Evolutionary conservation across 2,888 invertebrate species (phyloP), one percentile per base, ranked within the genome.

Genomic region (Thereva unica): DNA sequence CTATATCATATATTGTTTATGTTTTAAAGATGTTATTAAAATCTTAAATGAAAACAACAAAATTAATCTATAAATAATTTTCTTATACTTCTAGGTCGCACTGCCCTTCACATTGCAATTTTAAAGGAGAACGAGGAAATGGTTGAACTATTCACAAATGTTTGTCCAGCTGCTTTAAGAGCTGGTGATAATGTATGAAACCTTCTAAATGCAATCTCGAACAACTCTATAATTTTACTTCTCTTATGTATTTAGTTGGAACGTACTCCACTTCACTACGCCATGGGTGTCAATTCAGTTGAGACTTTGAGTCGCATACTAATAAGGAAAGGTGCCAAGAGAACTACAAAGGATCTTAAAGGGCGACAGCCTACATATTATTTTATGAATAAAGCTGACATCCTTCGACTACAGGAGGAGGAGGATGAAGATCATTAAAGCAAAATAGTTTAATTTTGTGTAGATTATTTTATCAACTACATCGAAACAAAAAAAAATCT

Each of bases 381-480:
- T 81, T 95, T 92, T 78, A 92, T 95, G 87, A 93, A 95, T 79
- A 93, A 93, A 79, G 90, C 92, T 0, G 95, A 95, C 72, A 92
- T 95, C 74, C 82, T 90, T 69, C 85, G 89, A 70, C 85, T 95
- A 50, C 92, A 92, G 77, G 91, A 93, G 75, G 93, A 95, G 78
- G 93, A 94, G 75, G 88, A 90, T 64, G 80, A 78, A 70, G 76
- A 74, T 68, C 81, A 77, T 72, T 79, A 70, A 78, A 56, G 56
- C n/a, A 57, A n/a, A n/a, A n/a, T n/a, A n/a, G n/a, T n/a, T n/a
- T n/a, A n/a, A 2, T 23, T 23, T 23, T 23, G 23, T 23, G 1
- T 23, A 23, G 23, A 23, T 23, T 23, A 23, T 23, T 23, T 23
- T 23, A 23, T 23, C 2, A 23, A 23, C 23, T 2, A 23, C 23